Evolutionary conservation across 1,140 invertebrate genomes (phyloP).

Genomic region (Potamilus streckersoni): DNA sequence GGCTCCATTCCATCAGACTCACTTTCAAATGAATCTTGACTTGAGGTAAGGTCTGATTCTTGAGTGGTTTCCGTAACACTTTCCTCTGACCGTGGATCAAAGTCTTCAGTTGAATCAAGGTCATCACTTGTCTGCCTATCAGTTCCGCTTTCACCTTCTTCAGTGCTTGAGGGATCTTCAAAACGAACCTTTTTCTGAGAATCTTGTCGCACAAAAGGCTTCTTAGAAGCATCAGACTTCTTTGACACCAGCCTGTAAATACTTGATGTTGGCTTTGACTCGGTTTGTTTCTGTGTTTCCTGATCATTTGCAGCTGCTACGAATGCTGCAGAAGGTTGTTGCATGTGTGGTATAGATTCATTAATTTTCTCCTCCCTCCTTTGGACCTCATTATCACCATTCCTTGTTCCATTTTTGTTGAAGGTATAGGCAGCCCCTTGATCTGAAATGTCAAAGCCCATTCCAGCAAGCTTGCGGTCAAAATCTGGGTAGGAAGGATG

Average conservation of each 20-base stretch:
- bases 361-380: not conserved
- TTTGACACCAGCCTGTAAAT: slow-evolving; percentile 50
- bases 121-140: slow-evolving; percentile 38
- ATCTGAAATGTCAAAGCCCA: slow-evolving; percentile 60
- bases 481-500: slow-evolving; percentile 52
- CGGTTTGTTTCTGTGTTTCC: slow-evolving; percentile 2
- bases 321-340: slow-evolving; percentile 16
- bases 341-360: slow-evolving; percentile 8
- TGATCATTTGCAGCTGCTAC: not conserved
- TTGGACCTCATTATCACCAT: not conserved
- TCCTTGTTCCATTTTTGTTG: slow-evolving; percentile 22
- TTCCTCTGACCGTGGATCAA: slow-evolving; percentile 24
- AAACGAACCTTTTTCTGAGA: slow-evolving; percentile 38
- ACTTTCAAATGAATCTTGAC: slow-evolving; percentile 35
- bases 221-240: slow-evolving; percentile 19
- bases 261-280: slow-evolving; percentile 29
- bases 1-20: slow-evolving; percentile 7
- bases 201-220: slow-evolving; percentile 22
- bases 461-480: slow-evolving; percentile 57
- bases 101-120: slow-evolving; percentile 33
- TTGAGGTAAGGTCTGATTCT: slow-evolving; percentile 2
- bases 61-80: slow-evolving; percentile 32
- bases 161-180: slow-evolving; percentile 37
- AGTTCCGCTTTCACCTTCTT: slow-evolving; percentile 58
- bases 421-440: slow-evolving; percentile 35